Conservation (phyloP, 2,797 vertebrate species). For the Pseudochirops corinnae region DNA sequence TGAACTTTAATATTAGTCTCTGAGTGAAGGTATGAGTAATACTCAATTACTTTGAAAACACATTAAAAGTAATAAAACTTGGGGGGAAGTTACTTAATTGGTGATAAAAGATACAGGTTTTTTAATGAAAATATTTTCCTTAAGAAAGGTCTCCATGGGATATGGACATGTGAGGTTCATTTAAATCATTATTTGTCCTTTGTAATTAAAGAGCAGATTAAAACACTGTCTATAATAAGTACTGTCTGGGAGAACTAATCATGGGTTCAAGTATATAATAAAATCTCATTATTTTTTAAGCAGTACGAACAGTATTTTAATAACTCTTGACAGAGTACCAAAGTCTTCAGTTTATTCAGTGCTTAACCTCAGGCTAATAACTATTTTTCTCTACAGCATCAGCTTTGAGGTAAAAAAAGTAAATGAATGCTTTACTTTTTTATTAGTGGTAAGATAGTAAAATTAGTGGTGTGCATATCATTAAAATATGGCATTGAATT, state of each 20-base stretch:
- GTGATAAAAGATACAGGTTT: neutral
- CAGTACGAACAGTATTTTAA: neutral
- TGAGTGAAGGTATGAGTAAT: conserved; percentile 48
- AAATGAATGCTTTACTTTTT: conserved; percentile 58
- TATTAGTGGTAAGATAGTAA: conserved; percentile 55
- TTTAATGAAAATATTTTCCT: conserved; percentile 1
- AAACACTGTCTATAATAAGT: conserved; percentile 20
- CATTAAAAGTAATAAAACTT: neutral
- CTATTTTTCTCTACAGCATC: conserved; percentile 35
- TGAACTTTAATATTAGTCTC: conserved; percentile 12
- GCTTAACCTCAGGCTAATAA: conserved; percentile 37
- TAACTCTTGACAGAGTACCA: neutral
- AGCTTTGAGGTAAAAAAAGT: conserved; percentile 10
- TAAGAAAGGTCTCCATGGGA: conserved; percentile 1
- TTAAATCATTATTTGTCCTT: conserved; percentile 18
- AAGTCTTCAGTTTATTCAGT: conserved; percentile 15
- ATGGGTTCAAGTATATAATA: conserved; percentile 4
- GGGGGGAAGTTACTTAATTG: conserved; percentile 18
- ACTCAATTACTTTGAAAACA: conserved; percentile 40
- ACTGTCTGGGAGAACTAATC: neutral
- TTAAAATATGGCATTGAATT: conserved; percentile 32
- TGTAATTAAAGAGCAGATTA: conserved; percentile 10
- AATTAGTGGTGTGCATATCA: conserved; percentile 49
- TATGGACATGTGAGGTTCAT: conserved; percentile 1
- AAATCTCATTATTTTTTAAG: conserved; percentile 20